These are phyloP conservation scores for Bombus breviceps DNA, from an alignment of 1,140 invertebrate genomes.

Conservation along the genomic window DNA sequence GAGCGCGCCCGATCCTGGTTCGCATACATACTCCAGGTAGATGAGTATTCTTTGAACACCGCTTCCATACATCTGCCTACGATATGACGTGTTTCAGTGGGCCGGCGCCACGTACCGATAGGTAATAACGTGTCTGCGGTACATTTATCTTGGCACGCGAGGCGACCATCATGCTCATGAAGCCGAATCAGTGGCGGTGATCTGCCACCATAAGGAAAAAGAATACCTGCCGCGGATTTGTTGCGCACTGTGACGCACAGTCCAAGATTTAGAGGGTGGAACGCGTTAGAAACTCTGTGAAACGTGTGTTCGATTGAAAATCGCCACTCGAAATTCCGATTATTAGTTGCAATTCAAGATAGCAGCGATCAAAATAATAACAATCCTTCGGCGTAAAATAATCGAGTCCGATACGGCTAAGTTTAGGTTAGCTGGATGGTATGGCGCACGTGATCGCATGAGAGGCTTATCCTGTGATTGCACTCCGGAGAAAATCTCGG, in stretches of 20 bases:
- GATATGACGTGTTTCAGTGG: constrained; percentile 51
- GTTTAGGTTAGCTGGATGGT: not conserved
- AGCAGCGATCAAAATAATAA: too few relatives aligned
- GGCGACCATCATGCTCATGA: constrained; percentile 55
- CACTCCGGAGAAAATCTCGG: constrained; percentile 29
- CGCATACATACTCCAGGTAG: constrained; percentile 11
- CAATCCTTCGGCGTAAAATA: too few relatives aligned
- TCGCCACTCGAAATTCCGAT: not conserved
- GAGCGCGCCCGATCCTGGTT: not conserved
- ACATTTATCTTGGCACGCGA: constrained; percentile 61
- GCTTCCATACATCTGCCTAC: constrained; percentile 51
- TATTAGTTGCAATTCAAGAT: not conserved
- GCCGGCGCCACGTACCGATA: constrained; percentile 58
- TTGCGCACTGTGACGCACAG: constrained; percentile 2
- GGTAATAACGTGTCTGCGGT: constrained; percentile 66
- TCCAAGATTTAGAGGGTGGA: constrained; percentile 1
- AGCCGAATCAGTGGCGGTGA: constrained; percentile 45
- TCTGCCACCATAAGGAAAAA: constrained; percentile 28
- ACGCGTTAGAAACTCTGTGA: not conserved
- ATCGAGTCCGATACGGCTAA: not conserved
- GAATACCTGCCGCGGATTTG: constrained; percentile 43
- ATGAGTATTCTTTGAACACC: constrained; percentile 58
- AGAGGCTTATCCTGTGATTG: constrained; percentile 38
- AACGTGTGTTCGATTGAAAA: not conserved
- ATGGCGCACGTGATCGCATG: constrained; percentile 40